These are phyloP conservation scores for Nycticorax nycticorax DNA, from an alignment of 2,113 vertebrate species.

Conservation along the genomic window DNA sequence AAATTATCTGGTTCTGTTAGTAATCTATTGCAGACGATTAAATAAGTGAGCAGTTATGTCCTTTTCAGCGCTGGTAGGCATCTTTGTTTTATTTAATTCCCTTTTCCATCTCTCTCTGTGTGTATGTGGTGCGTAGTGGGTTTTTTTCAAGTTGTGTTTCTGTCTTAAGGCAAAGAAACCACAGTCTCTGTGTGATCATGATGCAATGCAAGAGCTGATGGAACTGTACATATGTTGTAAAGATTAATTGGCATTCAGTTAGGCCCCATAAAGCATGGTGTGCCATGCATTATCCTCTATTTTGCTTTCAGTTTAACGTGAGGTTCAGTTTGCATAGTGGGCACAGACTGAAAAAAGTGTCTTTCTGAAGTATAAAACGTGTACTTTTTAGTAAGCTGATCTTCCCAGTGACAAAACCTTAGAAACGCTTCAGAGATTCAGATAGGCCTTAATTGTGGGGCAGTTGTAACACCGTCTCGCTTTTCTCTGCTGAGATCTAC, in stretches of 20 bases:
- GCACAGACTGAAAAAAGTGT: background rate
- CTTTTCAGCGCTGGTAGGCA: background rate
- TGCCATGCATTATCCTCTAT: background rate
- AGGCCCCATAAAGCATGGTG: constrained; percentile 29
- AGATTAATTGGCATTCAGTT: constrained; percentile 34
- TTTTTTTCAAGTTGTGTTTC: background rate
- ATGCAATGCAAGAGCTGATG: background rate
- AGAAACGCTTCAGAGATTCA: background rate
- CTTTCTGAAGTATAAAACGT: background rate
- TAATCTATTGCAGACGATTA: background rate
- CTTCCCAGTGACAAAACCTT: background rate
- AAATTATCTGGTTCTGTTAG: background rate
- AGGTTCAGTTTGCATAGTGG: background rate
- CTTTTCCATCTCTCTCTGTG: background rate
- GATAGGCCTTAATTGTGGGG: background rate
- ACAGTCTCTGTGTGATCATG: background rate
- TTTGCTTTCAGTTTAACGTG: constrained; percentile 2
- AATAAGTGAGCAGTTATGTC: background rate
- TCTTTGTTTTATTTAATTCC: constrained; percentile 14
- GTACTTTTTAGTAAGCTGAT: background rate
- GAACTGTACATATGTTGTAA: background rate
- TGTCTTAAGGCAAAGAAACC: background rate
- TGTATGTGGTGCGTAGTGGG: background rate
- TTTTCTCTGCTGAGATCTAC: background rate
- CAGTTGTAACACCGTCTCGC: background rate